Evolutionary conservation across 92 coral and sea anemone genomes (phyloP), one percentile per base, ranked within the genome.

Genomic region (Parazoanthus atlanticus): DNA sequence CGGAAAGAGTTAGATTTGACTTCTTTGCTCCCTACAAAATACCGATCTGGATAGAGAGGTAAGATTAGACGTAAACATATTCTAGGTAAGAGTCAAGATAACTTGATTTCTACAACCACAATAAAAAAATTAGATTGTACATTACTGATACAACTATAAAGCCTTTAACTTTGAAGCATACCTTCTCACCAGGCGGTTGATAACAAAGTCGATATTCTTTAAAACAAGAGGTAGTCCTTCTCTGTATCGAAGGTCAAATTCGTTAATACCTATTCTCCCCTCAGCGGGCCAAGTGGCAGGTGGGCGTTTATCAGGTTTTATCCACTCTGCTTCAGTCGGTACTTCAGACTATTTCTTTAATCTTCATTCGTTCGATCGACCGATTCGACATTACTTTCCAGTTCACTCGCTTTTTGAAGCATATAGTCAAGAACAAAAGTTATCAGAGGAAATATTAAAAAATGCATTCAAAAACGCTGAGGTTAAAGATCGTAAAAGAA

Each of bases 351-450:
- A 96, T 46, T 96, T 8, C 43, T 40, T 40, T 40, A 40, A 5
- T 2, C 43, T 38, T 38, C 96, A 56, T 92, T 92, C 2, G 92
- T 91, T 43, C 96, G 86, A 79, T 96, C 98, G 21, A 96, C 98
- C 0, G 98, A 90, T 28, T 94, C 98, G 36, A 96, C 94, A 46
- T 93, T 94, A 15, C 96, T 92, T 88, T 96, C 98, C 90, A 96
- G 85, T 65, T 96, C 98, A 81, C 95, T 94, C 17, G 94, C 89
- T 94, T 91, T 91, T 25, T 95, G 95, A 16, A 96, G 96, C 96
- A 94, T 92, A 40, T 40, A 40, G 4, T 8, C 43, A 40, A 40
- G 43, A 4, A 3, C 43, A 40, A 4, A 5, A 1, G 43, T 40
- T 40, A 40, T 40, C 43, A 4, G 43, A 40, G 43, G 43, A 40